Percentiles rank a stretch among this genome's conserved stretches.
Conservation (phyloP, 2,113 vertebrate genomes). For the Steatornis caripensis region DNA sequence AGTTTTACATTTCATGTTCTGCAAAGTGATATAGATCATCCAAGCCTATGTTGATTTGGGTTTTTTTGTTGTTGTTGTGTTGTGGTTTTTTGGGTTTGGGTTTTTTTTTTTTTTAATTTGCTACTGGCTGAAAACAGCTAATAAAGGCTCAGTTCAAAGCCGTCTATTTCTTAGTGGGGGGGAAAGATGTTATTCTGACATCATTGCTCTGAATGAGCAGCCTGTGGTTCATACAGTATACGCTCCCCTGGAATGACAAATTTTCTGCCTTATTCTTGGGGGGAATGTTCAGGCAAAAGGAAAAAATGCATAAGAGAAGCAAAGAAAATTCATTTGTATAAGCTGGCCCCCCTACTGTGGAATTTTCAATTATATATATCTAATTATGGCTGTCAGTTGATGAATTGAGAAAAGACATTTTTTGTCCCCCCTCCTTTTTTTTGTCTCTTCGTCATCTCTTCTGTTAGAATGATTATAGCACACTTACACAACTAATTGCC, state of each 20-base stretch:
- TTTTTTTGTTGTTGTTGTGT: neutral
- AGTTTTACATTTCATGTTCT: constrained; percentile 66
- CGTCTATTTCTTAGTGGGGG: constrained; percentile 54
- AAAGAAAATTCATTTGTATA: constrained; percentile 84
- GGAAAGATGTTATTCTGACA: constrained; percentile 77
- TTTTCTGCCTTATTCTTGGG: constrained; percentile 72
- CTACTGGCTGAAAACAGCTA: constrained; percentile 48
- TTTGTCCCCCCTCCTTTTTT: constrained; percentile 84
- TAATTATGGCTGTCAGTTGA: constrained; percentile 97
- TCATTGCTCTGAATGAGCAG: constrained; percentile 73
- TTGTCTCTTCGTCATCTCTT: constrained; percentile 87
- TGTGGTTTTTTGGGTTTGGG: neutral
- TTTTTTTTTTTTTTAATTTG: neutral
- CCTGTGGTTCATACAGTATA: constrained; percentile 67
- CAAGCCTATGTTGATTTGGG: neutral
- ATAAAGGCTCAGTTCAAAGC: constrained; percentile 63
- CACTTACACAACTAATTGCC: constrained; percentile 99
- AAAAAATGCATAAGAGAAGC: constrained; percentile 80
- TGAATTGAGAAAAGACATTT: constrained; percentile 88
- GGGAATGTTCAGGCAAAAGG: constrained; percentile 68
- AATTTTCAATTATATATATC: constrained; percentile 94
- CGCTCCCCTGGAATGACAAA: constrained; percentile 75
- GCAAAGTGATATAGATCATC: constrained; percentile 50
- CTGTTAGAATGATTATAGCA: constrained; percentile 96
- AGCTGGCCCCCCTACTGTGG: constrained; percentile 81